Evolutionary conservation across 2,888 invertebrate genomes (phyloP).

Genomic region (Lithosia quadra): DNA sequence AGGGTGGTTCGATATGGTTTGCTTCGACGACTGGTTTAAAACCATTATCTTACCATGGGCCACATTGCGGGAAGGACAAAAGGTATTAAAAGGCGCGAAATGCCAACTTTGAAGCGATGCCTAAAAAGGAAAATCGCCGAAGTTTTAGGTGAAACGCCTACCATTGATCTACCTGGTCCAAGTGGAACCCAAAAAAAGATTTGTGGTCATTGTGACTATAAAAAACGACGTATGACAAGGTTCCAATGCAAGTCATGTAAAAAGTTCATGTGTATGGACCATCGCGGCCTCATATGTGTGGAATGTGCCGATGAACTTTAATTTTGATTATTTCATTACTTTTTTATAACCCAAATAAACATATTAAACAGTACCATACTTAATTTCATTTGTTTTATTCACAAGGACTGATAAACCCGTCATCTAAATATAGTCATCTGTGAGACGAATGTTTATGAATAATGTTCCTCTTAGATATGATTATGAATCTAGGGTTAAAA

Average conservation of each 20-base stretch:
- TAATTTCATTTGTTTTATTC: constrained; percentile 22
- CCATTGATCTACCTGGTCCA: constrained; percentile 22
- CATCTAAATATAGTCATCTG: background rate
- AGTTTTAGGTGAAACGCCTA: constrained; percentile 27
- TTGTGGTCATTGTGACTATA: constrained; percentile 22
- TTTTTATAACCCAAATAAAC: constrained; percentile 16
- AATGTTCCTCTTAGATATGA: constrained; percentile 25
- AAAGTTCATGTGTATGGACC: constrained; percentile 17
- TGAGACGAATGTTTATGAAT: constrained; percentile 8
- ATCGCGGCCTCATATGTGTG: constrained; percentile 20
- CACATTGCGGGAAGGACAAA: constrained; percentile 21
- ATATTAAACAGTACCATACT: constrained; percentile 17
- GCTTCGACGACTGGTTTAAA: constrained; percentile 56
- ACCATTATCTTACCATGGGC: constrained; percentile 31
- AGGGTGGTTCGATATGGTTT: constrained; percentile 62
- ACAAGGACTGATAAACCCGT: constrained; percentile 1
- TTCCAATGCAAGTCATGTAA: constrained; percentile 26
- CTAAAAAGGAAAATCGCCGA: background rate
- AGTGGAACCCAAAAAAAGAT: constrained; percentile 22
- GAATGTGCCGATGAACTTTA: constrained; percentile 15
- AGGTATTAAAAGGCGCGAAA: constrained; percentile 27
- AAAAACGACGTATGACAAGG: constrained; percentile 28
- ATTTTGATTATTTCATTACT: constrained; percentile 12
- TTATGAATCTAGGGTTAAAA: constrained; percentile 14
- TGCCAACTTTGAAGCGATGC: no score